phyloP scores from a whole-genome alignment of 2,113 vertebrate genomes.

The Daphoenositta chrysoptera region DNA sequence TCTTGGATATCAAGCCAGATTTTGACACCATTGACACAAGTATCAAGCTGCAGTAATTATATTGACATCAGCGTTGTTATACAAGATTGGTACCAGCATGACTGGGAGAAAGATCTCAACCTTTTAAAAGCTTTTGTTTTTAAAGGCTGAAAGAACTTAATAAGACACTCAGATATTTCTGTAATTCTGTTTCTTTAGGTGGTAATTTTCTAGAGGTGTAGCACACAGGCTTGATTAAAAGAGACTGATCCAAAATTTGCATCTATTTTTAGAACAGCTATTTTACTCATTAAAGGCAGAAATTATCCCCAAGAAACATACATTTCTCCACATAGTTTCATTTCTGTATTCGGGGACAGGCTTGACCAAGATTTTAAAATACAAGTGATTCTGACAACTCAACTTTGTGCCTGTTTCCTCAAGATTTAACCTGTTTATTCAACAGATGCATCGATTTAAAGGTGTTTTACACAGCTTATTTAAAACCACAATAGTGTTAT shows the following conservation, averaged over 20 bases:
- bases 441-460: background rate
- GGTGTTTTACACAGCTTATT: background rate
- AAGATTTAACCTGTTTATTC: background rate
- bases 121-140: background rate
- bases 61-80: background rate
- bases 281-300: background rate
- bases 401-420: background rate
- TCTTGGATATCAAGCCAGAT: background rate
- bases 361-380: background rate
- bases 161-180: background rate
- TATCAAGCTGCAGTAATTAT: background rate
- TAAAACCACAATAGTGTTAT: background rate
- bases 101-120: background rate
- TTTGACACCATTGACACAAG: background rate
- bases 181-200: background rate
- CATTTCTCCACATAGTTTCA: background rate
- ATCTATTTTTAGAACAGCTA: background rate
- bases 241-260: background rate
- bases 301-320: background rate
- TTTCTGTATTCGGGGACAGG: background rate
- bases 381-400: background rate
- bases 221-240: background rate
- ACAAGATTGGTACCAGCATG: background rate
- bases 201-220: background rate
- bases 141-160: background rate